phyloP scores from a whole-genome alignment of 2,888 invertebrate species.

The Zootermopsis nevadensis region DNA sequence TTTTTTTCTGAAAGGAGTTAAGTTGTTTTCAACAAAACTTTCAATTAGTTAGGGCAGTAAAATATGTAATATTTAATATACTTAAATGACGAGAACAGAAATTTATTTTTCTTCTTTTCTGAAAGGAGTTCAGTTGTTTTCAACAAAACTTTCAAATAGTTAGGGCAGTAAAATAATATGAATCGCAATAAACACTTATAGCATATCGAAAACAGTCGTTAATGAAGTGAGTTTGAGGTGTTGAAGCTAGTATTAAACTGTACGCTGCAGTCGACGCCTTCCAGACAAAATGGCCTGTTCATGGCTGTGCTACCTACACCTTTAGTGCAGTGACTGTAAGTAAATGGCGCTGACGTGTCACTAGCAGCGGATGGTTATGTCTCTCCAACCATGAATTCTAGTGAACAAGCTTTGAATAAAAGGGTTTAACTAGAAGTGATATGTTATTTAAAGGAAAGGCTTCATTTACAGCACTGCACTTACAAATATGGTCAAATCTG shows the following conservation, averaged over 20 bases:
- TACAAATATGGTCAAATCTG: too few species aligned
- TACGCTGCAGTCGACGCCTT: not conserved
- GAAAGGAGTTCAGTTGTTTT: not conserved
- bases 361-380: not conserved
- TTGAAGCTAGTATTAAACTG: not conserved
- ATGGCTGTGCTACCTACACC: not conserved
- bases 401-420: not conserved
- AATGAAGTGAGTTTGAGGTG: not conserved
- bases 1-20: not conserved
- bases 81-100: too few species aligned
- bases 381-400: not conserved
- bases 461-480: too few species aligned
- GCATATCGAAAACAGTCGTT: not conserved
- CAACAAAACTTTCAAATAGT: not conserved
- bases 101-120: not conserved
- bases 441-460: too few species aligned
- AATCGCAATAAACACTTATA: not conserved
- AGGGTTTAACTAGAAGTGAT: not conserved
- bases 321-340: not conserved
- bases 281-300: not conserved
- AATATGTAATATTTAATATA: not conserved
- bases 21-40: not conserved
- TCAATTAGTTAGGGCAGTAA: not conserved
- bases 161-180: not conserved
- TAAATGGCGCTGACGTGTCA: not conserved